Percentiles rank a stretch among this genome's conserved stretches.
These are phyloP conservation scores for Harpegnathos saltator DNA, from an alignment of 1,140 invertebrate genomes.

Conservation along the genomic window DNA sequence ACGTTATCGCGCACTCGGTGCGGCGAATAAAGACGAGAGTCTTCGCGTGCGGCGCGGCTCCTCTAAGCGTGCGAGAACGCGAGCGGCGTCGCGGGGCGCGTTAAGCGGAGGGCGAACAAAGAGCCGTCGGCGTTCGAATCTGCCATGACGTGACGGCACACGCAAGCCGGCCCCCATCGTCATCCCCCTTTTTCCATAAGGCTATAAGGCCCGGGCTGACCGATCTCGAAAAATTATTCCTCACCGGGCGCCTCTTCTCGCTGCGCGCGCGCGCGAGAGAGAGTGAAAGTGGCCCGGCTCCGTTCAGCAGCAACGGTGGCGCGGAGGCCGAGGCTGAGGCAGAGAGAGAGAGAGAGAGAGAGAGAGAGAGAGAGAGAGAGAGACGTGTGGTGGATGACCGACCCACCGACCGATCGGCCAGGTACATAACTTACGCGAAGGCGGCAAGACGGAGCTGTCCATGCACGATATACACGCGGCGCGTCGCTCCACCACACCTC, in stretches of 20 bases:
- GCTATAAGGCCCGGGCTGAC: neutral
- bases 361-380: slow-evolving; percentile 43
- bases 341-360: neutral
- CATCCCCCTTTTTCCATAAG: slow-evolving; percentile 16
- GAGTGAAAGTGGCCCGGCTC: slow-evolving; percentile 71
- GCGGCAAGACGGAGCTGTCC: slow-evolving; percentile 70
- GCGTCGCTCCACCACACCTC: slow-evolving; percentile 77
- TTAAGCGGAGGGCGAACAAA: slow-evolving; percentile 19
- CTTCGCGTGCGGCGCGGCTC: slow-evolving; percentile 23
- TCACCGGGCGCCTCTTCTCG: slow-evolving; percentile 15
- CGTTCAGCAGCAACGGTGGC: neutral
- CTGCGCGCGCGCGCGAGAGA: slow-evolving; percentile 32
- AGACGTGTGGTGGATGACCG: slow-evolving; percentile 48
- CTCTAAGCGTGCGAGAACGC: slow-evolving; percentile 26
- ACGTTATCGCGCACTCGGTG: neutral
- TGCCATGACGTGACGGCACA: slow-evolving; percentile 19
- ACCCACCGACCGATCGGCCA: slow-evolving; percentile 49
- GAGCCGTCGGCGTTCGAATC: slow-evolving; percentile 19
- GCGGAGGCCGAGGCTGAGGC: too few species aligned
- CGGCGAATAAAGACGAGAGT: slow-evolving; percentile 22
- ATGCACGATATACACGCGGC: slow-evolving; percentile 69
- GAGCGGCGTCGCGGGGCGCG: slow-evolving; percentile 8
- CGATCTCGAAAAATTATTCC: slow-evolving; percentile 70
- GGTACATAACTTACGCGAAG: slow-evolving; percentile 76
- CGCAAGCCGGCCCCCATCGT: slow-evolving; percentile 26